Evolutionary conservation across 2,797 vertebrate species (phyloP), one percentile per base, ranked within the genome.

Genomic region (Myotis vivesi): DNA sequence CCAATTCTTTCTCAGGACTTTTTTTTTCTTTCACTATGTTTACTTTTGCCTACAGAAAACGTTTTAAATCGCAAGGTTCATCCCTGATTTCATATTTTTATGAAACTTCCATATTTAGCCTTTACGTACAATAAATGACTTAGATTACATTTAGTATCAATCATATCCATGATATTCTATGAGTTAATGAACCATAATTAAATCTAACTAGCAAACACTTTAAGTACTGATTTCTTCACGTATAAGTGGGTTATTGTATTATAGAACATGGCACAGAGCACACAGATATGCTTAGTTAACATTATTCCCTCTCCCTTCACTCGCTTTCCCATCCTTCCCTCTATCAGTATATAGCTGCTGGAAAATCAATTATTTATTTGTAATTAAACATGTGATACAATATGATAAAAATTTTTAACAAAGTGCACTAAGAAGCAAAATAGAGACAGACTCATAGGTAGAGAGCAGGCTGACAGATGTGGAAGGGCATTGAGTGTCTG

Each of bases 81-180:
- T 46, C 87, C 33, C 30, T 71, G 49, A 87, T 64, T 55, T 66
- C 25, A 41, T 22, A 83, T 64, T 66, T 86, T 87, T 49, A 83
- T 87, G 20, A 87, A 62, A 79, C 11, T 36, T 86, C 25, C 28
- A 36, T 51, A 79, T 33, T 83, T 75, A 79, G 51, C 25, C 75
- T 72, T 69, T 77, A 68, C 15, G 11, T 69, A n/a, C 17, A 62
- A 23, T 23, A 92, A 22, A 64, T 62, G 25, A 84, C 49, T 72
- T 15, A 22, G 36, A 62, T 75, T 13, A 93, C 71, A 51, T 94
- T 79, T 80, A 75, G 59, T 10, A 69, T 81, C 33, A 86, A 53
- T 79, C n/a, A 85, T 16, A 95, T 33, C 59, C 51, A 76, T 89
- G 64, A 83, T n/a, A 89, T n/a, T 93, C 57, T 44, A 85, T 41